Base-by-base conservation (phyloP, 1,140 invertebrate species). In the Gonatopus flavifemur region DNA sequence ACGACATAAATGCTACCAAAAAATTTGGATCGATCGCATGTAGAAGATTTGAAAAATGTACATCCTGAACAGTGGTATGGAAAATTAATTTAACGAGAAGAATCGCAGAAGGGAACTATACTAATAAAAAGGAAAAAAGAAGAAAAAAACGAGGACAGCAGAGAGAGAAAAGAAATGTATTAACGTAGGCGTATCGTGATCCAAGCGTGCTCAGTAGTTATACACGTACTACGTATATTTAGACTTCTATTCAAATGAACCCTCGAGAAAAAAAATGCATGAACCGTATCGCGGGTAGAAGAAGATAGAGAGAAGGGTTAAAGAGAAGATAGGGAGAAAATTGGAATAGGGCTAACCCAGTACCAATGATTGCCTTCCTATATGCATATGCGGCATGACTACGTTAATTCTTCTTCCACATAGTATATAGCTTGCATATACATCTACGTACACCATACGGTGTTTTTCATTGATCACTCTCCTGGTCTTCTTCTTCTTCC, bases 231-330 rank as follows among this genome's bases (percentile, higher is more conserved):
- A 13, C 9, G 22, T 45, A 20, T 42, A 38, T 32, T 12, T 24
- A 24, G 55, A 56, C 35, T 43, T 49, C 74, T 62, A 77, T 77
- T 77, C 72, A 77, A 76, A 75, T 76, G 70, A 76, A 76, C 74
- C 75, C 75, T 72, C 59, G 52, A 36, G 67, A 62, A 74, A 73
- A 69, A 67, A 72, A 67, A 61, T 32, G 32, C n/a, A 59, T 51
- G 49, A 39, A 59, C 16, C 30, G 44, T 46, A 42, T 52, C 32
- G 59, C n/a, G n/a, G n/a, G n/a, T n/a, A n/a, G n/a, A n/a, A n/a
- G n/a, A n/a, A n/a, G n/a, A n/a, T n/a, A n/a, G n/a, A n/a, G n/a
- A n/a, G 51, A 62, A 61, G 57, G 56, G 65, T 64, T 62, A n/a
- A n/a, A n/a, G n/a, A n/a, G n/a, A n/a, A n/a, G n/a, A 46, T 48